A percentile compares a stretch with the other conserved stretches of the same genome.
Evolutionary conservation across 2,888 invertebrate genomes (phyloP).

Genomic region (Phytoseiulus persimilis): DNA sequence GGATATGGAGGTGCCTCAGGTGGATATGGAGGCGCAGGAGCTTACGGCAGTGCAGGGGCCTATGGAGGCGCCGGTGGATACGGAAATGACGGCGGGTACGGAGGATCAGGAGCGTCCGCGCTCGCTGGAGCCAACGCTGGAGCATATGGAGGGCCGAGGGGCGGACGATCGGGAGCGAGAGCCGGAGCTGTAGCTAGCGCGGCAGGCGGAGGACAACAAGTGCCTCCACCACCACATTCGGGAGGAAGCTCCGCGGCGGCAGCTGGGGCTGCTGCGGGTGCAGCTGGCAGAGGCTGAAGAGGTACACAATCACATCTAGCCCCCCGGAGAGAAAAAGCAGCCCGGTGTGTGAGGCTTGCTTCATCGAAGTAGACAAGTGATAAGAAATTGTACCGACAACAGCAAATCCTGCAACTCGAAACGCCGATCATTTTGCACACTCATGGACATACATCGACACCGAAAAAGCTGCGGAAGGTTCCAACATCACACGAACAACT

Average conservation of each 20-base stretch:
- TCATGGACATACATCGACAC: neutral
- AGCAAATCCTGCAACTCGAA: neutral
- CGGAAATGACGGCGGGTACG: too few species aligned
- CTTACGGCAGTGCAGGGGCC: neutral
- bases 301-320: neutral
- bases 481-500: neutral
- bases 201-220: neutral
- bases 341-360: neutral
- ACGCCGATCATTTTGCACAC: neutral
- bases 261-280: neutral
- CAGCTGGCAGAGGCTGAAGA: neutral
- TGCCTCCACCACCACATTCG: neutral
- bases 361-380: neutral
- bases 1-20: neutral
- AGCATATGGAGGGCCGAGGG: neutral
- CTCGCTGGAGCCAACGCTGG: neutral
- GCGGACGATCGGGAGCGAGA: neutral
- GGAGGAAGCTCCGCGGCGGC: neutral
- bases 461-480: neutral
- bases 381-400: neutral
- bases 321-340: neutral
- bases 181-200: neutral
- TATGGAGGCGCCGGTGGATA: neutral
- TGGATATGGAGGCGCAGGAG: neutral
- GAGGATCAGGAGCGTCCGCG: neutral